These are phyloP conservation scores for Triplophysa bombifrons DNA, from an alignment of 2,797 vertebrate genomes.

Conservation along the genomic window DNA sequence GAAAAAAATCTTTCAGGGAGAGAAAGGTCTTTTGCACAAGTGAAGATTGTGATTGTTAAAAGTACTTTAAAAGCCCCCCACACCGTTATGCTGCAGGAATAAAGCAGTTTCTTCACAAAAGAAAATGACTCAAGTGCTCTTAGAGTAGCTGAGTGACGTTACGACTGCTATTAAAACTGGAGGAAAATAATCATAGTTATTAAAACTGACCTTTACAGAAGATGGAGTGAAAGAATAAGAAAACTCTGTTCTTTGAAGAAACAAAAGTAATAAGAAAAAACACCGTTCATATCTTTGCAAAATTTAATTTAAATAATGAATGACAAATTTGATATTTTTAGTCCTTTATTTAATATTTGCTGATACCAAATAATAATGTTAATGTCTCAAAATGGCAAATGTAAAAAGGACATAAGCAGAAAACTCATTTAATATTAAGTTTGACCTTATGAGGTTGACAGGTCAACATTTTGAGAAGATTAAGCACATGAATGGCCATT, in stretches of 20 bases:
- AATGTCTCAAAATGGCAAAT: too few species aligned
- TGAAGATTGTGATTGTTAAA: conserved; percentile 54
- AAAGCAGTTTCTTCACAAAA: conserved; percentile 21
- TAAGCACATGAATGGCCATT: neutral
- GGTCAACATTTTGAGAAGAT: neutral
- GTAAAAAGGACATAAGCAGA: too few species aligned
- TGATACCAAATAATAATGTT: too few species aligned
- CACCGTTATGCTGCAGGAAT: neutral
- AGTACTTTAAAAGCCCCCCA: conserved; percentile 15
- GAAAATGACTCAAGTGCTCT: neutral
- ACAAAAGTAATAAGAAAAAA: neutral
- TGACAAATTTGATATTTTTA: too few species aligned
- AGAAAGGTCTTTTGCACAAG: conserved; percentile 53
- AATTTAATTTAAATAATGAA: too few species aligned
- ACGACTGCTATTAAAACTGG: conserved; percentile 56
- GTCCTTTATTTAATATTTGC: neutral
- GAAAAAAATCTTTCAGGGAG: conserved; percentile 53
- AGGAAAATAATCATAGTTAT: conserved; percentile 69
- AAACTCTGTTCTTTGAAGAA: neutral
- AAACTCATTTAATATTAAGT: too few species aligned
- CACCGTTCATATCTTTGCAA: too few species aligned
- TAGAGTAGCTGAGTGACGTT: conserved; percentile 4
- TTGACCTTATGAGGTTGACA: neutral
- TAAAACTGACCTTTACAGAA: conserved; percentile 69
- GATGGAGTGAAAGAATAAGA: conserved; percentile 44